These are phyloP conservation scores for Actinemys pallida DNA, from an alignment of 2,113 vertebrate genomes.

Conservation along the genomic window DNA sequence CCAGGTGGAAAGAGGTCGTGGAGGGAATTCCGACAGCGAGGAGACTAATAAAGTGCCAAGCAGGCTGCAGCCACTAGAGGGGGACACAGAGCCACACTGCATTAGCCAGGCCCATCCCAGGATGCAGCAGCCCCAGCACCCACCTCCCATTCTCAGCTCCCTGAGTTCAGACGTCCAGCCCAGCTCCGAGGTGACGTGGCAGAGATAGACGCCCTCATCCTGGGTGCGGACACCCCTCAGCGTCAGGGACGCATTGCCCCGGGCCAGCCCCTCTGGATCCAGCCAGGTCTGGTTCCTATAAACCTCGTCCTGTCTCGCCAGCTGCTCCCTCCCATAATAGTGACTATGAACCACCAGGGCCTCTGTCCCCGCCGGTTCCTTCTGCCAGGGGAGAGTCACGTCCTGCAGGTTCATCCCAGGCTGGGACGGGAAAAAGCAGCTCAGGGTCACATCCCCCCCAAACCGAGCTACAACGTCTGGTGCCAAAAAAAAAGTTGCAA, in stretches of 20 bases:
- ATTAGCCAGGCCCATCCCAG: too few relatives aligned
- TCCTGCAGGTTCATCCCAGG: not conserved
- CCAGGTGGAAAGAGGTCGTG: too few relatives aligned
- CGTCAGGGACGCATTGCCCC: conserved; percentile 61
- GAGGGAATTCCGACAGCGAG: too few relatives aligned
- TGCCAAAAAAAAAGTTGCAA: too few relatives aligned
- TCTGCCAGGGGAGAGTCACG: conserved; percentile 57
- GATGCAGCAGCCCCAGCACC: too few relatives aligned
- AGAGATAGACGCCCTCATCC: conserved; percentile 58
- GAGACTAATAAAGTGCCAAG: too few relatives aligned
- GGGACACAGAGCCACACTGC: too few relatives aligned
- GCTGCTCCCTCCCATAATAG: conserved; percentile 50
- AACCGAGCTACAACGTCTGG: not conserved
- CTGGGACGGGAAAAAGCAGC: conserved; percentile 41
- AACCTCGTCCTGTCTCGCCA: conserved; percentile 21
- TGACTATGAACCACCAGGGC: conserved; percentile 63
- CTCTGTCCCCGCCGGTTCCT: not conserved
- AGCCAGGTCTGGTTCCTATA: conserved; percentile 53
- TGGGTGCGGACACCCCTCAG: conserved; percentile 33
- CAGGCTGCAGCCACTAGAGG: too few relatives aligned
- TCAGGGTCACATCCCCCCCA: conserved; percentile 10
- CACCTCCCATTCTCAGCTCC: too few relatives aligned
- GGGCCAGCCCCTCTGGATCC: conserved; percentile 36
- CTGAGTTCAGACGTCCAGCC: not conserved
- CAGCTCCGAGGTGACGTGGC: conserved; percentile 42